Conservation (phyloP, 2,113 vertebrate species). For the Ginglymostoma cirratum region DNA sequence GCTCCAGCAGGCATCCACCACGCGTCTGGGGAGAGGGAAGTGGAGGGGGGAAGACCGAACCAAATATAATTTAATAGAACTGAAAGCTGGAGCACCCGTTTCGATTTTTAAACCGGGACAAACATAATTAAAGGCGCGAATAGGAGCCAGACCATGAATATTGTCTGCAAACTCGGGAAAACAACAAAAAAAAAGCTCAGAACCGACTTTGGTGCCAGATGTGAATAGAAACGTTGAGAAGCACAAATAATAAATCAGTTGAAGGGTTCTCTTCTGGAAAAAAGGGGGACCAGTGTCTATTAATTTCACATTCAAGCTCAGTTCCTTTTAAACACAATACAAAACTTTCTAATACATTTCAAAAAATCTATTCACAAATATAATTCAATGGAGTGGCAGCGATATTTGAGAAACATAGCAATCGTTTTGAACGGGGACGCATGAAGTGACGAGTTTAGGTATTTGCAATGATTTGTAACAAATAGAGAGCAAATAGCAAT, state of each 20-base stretch:
- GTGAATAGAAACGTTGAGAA: not conserved
- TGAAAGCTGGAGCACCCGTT: conserved; percentile 91
- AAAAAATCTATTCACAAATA: not conserved
- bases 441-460: not conserved
- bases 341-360: not conserved
- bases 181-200: not conserved
- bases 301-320: not conserved
- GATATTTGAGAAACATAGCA: not conserved
- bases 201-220: not conserved
- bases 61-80: conserved; percentile 96
- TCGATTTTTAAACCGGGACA: conserved; percentile 90
- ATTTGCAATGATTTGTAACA: not conserved
- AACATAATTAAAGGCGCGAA: conserved; percentile 90
- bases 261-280: not conserved
- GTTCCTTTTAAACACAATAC: not conserved
- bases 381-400: not conserved
- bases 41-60: conserved; percentile 74
- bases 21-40: conserved; percentile 84
- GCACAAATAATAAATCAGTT: not conserved
- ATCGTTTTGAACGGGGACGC: not conserved
- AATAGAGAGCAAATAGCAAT: not conserved
- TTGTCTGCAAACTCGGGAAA: conserved; percentile 11
- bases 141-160: conserved; percentile 21
- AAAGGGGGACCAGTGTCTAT: not conserved
- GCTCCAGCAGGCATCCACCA: conserved; percentile 89